Base-by-base conservation (phyloP, 1,140 invertebrate species). In the Stratiolaelaps scimitus region DNA sequence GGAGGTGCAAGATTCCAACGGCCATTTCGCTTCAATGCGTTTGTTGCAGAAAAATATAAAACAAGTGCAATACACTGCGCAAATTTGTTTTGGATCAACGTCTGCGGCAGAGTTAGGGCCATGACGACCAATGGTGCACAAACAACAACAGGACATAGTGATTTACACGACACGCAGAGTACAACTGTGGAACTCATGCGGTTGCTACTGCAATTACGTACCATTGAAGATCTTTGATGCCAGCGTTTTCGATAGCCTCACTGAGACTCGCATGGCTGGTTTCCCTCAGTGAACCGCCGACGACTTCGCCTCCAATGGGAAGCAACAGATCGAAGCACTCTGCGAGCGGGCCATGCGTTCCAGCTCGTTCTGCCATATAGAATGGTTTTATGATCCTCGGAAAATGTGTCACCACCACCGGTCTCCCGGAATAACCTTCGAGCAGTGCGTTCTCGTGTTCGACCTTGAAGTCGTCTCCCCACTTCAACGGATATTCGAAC, bases 221-320 rank as follows among this genome's bases (percentile, higher is more conserved):
- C 65, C 66, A 70, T 46, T 64, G 40, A 19, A 69, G 47, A 65
- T 64, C 30, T 6, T 45, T 1, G 28, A 53, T 19, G 64, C 67
- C 69, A 68, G 68, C 67, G 7, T 67, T 13, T 19, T 56, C 71
- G 68, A 73, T 67, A 30, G 60, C 64, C 48, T 69, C 46, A 19
- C 68, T 23, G 23, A 96, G 76, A 65, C 80, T 77, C 0, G 82
- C 75, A 69, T 83, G 84, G 76, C 86, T 74, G 72, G 88, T 81
- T 78, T 98, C 92, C 68, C 95, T 85, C 2, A 98, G 76, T 79
- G 90, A 91, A 0, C 94, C 94, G 29, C 94, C 94, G 71, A 86
- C 86, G 29, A 97, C 75, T 79, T 98, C 94, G 0, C 94, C 95
- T 43, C 95, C 86, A 19, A 80, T 76, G 44, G 92, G 88, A 65